Base-by-base conservation (phyloP, 2,113 vertebrate species). In the Glaucidium brasilianum region DNA sequence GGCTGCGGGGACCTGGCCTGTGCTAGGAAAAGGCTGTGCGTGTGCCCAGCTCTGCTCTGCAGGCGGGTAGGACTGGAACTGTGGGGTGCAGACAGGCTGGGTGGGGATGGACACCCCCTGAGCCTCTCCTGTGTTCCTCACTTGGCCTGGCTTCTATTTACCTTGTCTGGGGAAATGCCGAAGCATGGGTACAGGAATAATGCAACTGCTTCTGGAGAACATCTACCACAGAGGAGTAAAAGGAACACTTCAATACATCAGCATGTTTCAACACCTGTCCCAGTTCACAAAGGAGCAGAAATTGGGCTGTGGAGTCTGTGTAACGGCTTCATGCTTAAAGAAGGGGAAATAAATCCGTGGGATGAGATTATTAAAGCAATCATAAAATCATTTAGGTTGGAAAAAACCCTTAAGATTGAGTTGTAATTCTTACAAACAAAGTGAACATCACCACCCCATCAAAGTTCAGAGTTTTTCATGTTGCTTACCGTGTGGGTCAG, bases 51-150 rank as follows among this genome's bases (percentile, higher is more conserved):
- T 53, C 53, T 27, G 55, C 45, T 29, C 11, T 34, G 56, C 34
- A 6, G 58, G 26, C 52, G 60, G 56, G 17, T 10, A 10, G 59
- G 69, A 43, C 55, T 71, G 47, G 39, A 68, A 32, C 30, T 7
- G 30, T 1, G 2, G 59, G 34, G 10, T n/a, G 30, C 32, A 23
- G 37, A 9, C 0, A 1, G 41, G 8, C 3, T 8, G 37, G 10
- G 16, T n/a, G 59, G 25, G 37, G 53, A 45, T 34, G 53, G 41
- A 32, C 27, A 5, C 21, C 34, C 19, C 0, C 52, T 72, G 60
- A 67, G 23, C 56, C 64, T 39, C 4, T 16, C 34, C 30, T 9
- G 6, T 25, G 43, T 11, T 37, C 30, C 32, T 85, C 6, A 0
- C 62, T 49, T 49, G 14, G 27, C 41, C 66, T 58, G 71, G 45